A percentile compares a stretch with the other conserved stretches of the same genome.
phyloP scores from a whole-genome alignment of 37 sponge, comb jelly and placozoan genomes.

The Beroe forskalii region DNA sequence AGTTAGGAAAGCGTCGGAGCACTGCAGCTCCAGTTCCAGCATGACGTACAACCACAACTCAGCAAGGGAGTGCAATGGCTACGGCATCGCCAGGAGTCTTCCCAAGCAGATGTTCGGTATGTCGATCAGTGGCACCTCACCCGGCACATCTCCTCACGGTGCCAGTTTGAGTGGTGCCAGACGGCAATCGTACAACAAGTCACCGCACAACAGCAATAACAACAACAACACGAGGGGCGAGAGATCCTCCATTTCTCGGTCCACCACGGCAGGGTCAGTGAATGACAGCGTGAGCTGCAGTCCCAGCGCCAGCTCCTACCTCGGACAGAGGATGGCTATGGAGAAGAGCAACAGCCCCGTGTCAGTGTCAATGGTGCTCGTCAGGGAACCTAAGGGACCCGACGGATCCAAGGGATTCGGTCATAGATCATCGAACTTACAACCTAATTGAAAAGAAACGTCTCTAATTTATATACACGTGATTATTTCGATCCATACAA shows the following conservation, averaged over 20 bases:
- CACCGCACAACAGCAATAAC: not conserved
- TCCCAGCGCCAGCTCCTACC: slow-evolving; percentile 21
- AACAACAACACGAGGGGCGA: not conserved
- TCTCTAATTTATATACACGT: not conserved
- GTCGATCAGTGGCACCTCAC: slow-evolving; percentile 30
- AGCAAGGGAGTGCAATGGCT: not conserved
- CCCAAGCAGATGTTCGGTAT: slow-evolving; percentile 47
- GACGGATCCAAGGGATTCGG: slow-evolving; percentile 85
- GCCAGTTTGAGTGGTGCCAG: not conserved
- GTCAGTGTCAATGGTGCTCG: slow-evolving; percentile 47
- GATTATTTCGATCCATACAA: not conserved
- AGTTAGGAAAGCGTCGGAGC: slow-evolving; percentile 47
- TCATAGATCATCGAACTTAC: slow-evolving; percentile 14
- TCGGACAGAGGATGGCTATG: not conserved
- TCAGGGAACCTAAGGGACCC: slow-evolving; percentile 84
- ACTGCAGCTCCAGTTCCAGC: not conserved
- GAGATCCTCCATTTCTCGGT: not conserved
- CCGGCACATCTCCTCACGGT: slow-evolving; percentile 2
- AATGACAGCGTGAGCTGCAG: slow-evolving; percentile 32
- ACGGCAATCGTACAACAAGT: slow-evolving; percentile 3
- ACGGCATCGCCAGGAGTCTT: not conserved
- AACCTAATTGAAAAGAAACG: not conserved
- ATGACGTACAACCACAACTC: not conserved
- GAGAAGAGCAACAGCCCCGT: slow-evolving; percentile 31
- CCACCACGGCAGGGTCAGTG: not conserved